Base-by-base conservation (phyloP, 2,113 vertebrate genomes). In the Rostratula benghalensis region DNA sequence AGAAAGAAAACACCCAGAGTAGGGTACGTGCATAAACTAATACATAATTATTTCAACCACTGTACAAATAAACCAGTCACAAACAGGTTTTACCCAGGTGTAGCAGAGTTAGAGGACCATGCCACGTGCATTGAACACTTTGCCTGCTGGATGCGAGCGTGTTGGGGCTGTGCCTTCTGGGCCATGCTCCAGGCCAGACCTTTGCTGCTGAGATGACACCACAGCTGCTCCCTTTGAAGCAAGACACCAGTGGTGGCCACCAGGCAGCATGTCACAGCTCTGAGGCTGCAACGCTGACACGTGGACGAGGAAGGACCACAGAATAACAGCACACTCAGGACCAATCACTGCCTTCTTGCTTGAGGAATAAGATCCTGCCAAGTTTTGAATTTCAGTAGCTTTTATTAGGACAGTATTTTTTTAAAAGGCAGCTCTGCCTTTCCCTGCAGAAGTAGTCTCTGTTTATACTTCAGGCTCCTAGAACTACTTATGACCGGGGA, bases 21-120 rank as follows among this genome's bases (percentile, higher is more conserved):
- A 41, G 31, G 14, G 28, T 6, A 56, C 33, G 7, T 1, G 0
- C 35, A 13, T 15, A 27, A 79, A 39, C 14, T 2, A 65, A 61
- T 10, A 31, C 12, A 13, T 10, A 31, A 45, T 35, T n/a, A 64
- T 83, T 93, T 53, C 69, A 27, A 73, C 41, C 54, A 19, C 53
- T 35, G 21, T 8, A 27, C 35, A 56, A 87, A 93, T 6, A 60
- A 61, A 43, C 28, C 54, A 74, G 53, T 35, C 45, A 27, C 23
- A 69, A 82, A 50, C 25, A 33, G 70, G 37, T 33, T 79, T 75
- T 31, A 48, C 12, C 43, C 48, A 23, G 23, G 60, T 3, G 2
- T 6, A 48, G 78, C 46, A 60, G 51, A 82, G 43, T 37, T 68
- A 77, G 79, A 69, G 65, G 41, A 10, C 22, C 1, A 0, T 11